These are phyloP conservation scores for Epistrophe grossulariae DNA, from an alignment of 2,888 invertebrate genomes.

Conservation along the genomic window DNA sequence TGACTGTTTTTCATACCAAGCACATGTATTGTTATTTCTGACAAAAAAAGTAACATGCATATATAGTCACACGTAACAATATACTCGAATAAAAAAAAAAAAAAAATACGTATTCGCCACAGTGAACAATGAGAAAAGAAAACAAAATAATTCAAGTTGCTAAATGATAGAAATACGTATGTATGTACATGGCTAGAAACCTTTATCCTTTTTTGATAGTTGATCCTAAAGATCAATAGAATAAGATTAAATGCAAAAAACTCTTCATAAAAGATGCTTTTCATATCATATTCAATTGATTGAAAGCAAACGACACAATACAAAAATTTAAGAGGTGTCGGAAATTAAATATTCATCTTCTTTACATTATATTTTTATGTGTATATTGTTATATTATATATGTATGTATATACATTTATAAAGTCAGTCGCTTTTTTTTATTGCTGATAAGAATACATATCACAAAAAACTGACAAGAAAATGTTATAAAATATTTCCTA, in stretches of 20 bases:
- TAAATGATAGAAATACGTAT: slow-evolving; percentile 2
- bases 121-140: neutral
- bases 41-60: slow-evolving; percentile 17
- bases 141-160: neutral
- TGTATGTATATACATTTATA: no score
- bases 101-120: slow-evolving; percentile 62
- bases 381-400: no score
- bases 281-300: neutral
- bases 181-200: neutral
- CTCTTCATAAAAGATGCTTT: slow-evolving; percentile 15
- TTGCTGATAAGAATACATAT: no score
- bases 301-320: slow-evolving; percentile 2
- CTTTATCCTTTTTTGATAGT: slow-evolving; percentile 16
- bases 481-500: no score
- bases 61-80: slow-evolving; percentile 13
- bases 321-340: neutral
- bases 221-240: slow-evolving; percentile 14
- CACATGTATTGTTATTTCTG: slow-evolving; percentile 10
- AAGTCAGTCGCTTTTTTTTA: neutral
- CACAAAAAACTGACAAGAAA: no score
- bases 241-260: neutral
- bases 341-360: slow-evolving; percentile 13
- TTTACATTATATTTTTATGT: neutral
- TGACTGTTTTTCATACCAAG: slow-evolving; percentile 4
- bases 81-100: slow-evolving; percentile 11